phyloP scores from a whole-genome alignment of 2,113 vertebrate genomes.

The Nesoenas mayeri region DNA sequence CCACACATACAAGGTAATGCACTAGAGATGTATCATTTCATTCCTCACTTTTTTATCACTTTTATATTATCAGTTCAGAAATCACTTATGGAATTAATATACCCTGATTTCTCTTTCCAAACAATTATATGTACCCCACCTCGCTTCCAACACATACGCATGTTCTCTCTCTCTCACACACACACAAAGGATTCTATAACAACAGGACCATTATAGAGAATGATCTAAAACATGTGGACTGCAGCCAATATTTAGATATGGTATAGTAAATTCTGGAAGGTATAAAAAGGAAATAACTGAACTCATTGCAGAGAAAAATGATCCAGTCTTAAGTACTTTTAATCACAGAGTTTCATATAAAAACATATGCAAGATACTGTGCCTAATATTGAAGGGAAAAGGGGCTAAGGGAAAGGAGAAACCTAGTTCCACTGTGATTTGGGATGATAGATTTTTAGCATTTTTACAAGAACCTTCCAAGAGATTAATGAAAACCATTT shows the following conservation, averaged over 20 bases:
- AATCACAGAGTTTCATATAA: slow-evolving; percentile 51
- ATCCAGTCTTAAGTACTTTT: slow-evolving; percentile 47
- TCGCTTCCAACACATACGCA: slow-evolving; percentile 47
- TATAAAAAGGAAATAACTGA: slow-evolving; percentile 69
- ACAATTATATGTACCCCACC: slow-evolving; percentile 45
- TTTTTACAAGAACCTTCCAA: background rate
- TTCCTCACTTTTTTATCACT: slow-evolving; percentile 13
- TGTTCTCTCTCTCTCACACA: slow-evolving; percentile 43
- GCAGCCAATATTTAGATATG: slow-evolving; percentile 71
- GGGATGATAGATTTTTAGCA: background rate
- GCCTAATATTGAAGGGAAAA: background rate
- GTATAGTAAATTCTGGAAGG: slow-evolving; percentile 68
- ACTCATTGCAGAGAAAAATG: slow-evolving; percentile 65
- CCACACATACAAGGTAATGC: background rate
- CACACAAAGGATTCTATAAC: slow-evolving; percentile 55
- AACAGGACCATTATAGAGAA: slow-evolving; percentile 66
- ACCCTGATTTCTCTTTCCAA: slow-evolving; percentile 37
- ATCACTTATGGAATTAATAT: slow-evolving; percentile 47
- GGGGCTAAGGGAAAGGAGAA: background rate
- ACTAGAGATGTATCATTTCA: background rate
- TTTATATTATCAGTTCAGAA: slow-evolving; percentile 28
- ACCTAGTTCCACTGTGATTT: background rate
- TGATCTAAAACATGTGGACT: slow-evolving; percentile 71
- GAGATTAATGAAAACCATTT: background rate
- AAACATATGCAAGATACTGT: slow-evolving; percentile 34